Conservation (phyloP, 2,113 vertebrate species). For the Vombatus ursinus region DNA sequence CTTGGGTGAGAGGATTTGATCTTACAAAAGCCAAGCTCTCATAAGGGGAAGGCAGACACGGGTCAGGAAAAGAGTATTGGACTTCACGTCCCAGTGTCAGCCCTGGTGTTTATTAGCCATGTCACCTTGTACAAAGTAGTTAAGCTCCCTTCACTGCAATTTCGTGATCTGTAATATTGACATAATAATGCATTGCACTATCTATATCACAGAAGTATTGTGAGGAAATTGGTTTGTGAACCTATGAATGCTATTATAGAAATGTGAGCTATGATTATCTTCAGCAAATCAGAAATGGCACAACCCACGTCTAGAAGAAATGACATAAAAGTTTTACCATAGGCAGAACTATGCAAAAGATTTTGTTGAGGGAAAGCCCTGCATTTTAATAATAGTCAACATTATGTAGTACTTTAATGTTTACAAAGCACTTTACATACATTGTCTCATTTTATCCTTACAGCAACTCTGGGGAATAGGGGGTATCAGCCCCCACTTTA, state of each 20-base stretch:
- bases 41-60: not conserved
- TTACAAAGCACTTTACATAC: not conserved
- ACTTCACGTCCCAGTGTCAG: not conserved
- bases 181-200: not conserved
- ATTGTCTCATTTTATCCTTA: not conserved
- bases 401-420: not conserved
- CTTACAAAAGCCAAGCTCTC: not conserved
- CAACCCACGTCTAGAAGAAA: not conserved
- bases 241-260: not conserved
- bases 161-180: not conserved
- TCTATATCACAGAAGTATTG: not conserved
- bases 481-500: not conserved
- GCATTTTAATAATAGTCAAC: not conserved
- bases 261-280: not conserved
- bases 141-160: not conserved
- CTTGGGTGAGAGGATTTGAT: not conserved
- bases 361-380: not conserved
- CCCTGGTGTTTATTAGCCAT: not conserved
- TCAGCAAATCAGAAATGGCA: not conserved
- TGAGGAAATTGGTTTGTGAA: not conserved
- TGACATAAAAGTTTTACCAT: not conserved
- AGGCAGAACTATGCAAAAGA: not conserved
- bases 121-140: not conserved
- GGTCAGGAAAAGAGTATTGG: not conserved
- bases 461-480: not conserved